Evolutionary conservation across 2,888 invertebrate genomes (phyloP), one percentile per base, ranked within the genome.

Genomic region (Heliconius hortense): DNA sequence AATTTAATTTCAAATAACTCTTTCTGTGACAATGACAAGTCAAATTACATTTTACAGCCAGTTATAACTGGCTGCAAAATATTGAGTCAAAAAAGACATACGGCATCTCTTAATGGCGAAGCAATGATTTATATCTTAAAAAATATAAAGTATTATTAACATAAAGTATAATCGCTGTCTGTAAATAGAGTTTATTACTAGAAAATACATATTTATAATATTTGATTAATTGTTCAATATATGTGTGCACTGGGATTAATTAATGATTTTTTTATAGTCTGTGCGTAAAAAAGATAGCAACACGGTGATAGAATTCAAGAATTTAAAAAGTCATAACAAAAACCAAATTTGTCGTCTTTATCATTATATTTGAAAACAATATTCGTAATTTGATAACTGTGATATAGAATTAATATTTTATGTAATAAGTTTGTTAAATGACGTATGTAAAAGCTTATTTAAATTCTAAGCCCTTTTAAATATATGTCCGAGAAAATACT

Each of bases 31-130:
- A 64, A 39, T 64, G 39, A 15, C 53, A 21, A 28, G 62, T 69
- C 62, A 74, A 62, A 69, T 53, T 69, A 39, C 15, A 39, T 18
- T 75, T 70, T 60, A 66, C n/a, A 66, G 66, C 71, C 66, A 75
- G 75, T 75, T 56, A 21, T 69, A 28, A 21, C 31, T 53, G 28
- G 4, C n/a, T 11, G 64, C n/a, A 48, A 48, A 48, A 48, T 48
- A 8, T 48, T 48, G 18, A 48, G 21, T 48, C 21, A 48, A 2
- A 48, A 48, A 48, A 48, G 21, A 48, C 2, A 48, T 48, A 48
- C 48, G 48, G 2, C 13, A 24, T n/a, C 59, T 59, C 4, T 59
- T 24, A 59, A 59, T 59, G 3, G n/a, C 2, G 13, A 59, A 35
- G 48, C 48, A 63, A 35, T 11, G 31, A 35, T 63, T 63, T 31